Evolutionary conservation across 2,888 invertebrate species (phyloP), one percentile per base, ranked within the genome.

Genomic region (Dysmachus trigonus): DNA sequence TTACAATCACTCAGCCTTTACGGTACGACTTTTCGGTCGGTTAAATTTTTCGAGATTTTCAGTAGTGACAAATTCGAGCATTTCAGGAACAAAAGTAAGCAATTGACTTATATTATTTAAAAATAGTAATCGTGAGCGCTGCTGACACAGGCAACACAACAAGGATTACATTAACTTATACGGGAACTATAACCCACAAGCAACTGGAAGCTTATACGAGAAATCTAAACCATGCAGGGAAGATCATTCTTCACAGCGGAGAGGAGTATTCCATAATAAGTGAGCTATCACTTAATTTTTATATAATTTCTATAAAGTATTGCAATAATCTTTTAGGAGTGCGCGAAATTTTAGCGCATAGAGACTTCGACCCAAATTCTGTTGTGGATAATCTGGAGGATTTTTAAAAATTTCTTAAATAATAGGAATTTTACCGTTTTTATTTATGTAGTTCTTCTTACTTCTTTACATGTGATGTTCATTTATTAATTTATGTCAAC

Each of bases 31-130:
- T 84, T 87, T 84, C 87, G 87, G n/a, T 87, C 87, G 73, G 86
- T 87, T 76, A 87, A 87, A 38, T 87, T 87, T 87, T 87, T 87
- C 53, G 86, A 87, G 86, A 87, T 87, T 62, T 86, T 87, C 30
- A 86, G 87, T 77, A 87, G 87, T 87, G 83, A 74, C 35, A 31
- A 83, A 74, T 86, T 87, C 84, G 84, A 79, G 72, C 18, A 72
- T 41, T 83, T 73, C 38, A 85, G 87, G 53, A 86, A 30, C 30
- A 85, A 53, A 87, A 84, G 86, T 87, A 77, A 77, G 77, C 47
- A 47, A 47, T 30, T 51, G 7, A 82, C 62, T 18, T 84, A 84
- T 35, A 41, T 53, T 33, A 77, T 22, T 74, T 31, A 38, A 33
- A 51, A 86, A 76, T 74, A 35, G 82, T 76, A 71, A 83, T 30